Percentiles rank a stretch among this genome's conserved stretches.
phyloP scores from a whole-genome alignment of 2,113 vertebrate genomes.

The Oncorhynchus tshawytscha region DNA sequence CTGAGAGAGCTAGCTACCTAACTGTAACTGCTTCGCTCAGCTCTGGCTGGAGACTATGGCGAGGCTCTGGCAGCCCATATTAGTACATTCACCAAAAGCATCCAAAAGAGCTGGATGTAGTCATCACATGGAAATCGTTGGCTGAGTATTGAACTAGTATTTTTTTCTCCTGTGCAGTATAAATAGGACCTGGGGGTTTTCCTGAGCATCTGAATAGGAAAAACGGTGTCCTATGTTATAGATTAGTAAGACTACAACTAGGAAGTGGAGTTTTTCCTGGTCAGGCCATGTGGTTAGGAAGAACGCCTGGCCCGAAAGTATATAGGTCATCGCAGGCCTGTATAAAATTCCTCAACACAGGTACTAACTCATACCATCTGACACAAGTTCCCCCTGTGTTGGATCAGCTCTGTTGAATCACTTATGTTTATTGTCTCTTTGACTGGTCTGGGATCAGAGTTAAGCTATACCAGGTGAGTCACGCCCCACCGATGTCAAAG shows the following conservation, averaged over 20 bases:
- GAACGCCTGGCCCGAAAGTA: too few species aligned
- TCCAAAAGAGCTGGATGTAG: not conserved
- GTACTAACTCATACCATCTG: not conserved
- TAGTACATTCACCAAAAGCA: not conserved
- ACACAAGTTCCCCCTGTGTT: not conserved
- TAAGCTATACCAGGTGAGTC: slow-evolving; percentile 1
- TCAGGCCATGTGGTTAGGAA: too few species aligned
- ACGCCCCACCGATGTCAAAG: too few species aligned
- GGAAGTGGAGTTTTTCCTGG: too few species aligned
- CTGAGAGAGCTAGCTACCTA: slow-evolving; percentile 4
- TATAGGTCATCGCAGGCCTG: not conserved
- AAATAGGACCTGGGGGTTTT: too few species aligned
- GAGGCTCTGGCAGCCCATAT: not conserved
- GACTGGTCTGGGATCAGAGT: not conserved
- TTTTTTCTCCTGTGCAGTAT: not conserved
- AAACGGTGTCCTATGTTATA: too few species aligned
- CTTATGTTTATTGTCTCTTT: not conserved
- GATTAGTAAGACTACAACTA: too few species aligned
- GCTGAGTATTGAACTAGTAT: not conserved
- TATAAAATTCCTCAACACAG: not conserved
- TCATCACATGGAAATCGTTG: not conserved
- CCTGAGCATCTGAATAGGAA: too few species aligned
- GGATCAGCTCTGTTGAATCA: not conserved
- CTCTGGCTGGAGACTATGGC: not conserved
- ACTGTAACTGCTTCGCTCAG: not conserved